These are phyloP conservation scores for Nemoura dubitans DNA, from an alignment of 2,888 invertebrate genomes.

Conservation along the genomic window DNA sequence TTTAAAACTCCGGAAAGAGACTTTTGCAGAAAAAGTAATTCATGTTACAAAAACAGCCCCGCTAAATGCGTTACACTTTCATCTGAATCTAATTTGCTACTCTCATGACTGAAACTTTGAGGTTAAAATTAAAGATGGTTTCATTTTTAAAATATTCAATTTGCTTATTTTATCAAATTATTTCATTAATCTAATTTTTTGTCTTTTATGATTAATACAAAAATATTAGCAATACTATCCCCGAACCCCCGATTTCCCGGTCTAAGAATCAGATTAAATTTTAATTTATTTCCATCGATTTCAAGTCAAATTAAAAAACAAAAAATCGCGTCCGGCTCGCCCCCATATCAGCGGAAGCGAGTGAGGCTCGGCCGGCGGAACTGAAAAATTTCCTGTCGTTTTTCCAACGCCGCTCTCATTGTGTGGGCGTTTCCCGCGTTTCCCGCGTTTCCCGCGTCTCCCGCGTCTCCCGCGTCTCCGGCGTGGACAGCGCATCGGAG, in stretches of 20 bases:
- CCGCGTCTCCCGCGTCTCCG: not conserved
- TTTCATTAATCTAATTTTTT: not conserved
- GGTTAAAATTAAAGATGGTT: not conserved
- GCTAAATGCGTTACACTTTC: constrained; percentile 12
- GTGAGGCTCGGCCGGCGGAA: not conserved
- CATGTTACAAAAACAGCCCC: not conserved
- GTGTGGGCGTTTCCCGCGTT: not conserved
- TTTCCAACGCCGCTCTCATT: not conserved
- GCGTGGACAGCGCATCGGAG: too few relatives aligned
- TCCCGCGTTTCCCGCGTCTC: not conserved
- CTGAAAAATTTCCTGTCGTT: not conserved
- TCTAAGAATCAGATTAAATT: not conserved
- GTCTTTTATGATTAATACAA: not conserved
- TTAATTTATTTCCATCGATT: not conserved
- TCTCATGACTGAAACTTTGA: not conserved
- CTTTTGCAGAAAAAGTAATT: not conserved
- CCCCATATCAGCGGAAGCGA: not conserved
- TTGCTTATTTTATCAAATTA: not conserved
- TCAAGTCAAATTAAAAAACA: not conserved
- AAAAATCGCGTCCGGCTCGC: not conserved
- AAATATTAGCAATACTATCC: not conserved
- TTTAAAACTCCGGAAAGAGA: constrained; percentile 9
- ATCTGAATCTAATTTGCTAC: not conserved
- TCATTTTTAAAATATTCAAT: not conserved
- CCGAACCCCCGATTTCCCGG: not conserved